Evolutionary conservation across 2,113 vertebrate species (phyloP).

Genomic region (Motacilla tschutschensis): DNA sequence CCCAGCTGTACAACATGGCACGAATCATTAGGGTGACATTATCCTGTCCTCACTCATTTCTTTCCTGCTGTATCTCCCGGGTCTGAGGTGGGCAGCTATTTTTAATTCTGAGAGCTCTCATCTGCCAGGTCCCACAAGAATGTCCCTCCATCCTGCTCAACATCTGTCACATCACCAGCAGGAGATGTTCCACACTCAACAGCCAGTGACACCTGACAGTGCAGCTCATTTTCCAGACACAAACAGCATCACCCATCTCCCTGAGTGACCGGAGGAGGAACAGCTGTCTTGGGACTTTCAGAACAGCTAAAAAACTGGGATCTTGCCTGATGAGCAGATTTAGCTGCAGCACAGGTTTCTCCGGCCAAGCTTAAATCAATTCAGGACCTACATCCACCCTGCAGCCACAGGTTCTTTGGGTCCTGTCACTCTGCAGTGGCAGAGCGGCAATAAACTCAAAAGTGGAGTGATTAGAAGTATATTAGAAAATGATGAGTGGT

Average conservation of each 20-base stretch:
- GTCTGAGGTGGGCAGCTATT: background rate
- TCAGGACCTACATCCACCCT: background rate
- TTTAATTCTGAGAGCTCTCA: conserved; percentile 28
- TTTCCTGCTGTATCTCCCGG: background rate
- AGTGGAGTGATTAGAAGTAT: background rate
- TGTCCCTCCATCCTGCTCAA: background rate
- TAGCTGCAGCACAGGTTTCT: background rate
- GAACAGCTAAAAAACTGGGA: background rate
- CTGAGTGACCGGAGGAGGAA: background rate
- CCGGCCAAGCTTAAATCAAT: background rate
- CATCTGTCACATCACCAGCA: conserved; percentile 18
- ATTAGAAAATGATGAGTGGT: conserved; percentile 25
- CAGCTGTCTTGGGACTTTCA: background rate
- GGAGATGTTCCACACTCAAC: background rate
- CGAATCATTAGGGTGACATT: conserved; percentile 16
- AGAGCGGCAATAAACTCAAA: conserved; percentile 15
- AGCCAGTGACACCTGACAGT: background rate
- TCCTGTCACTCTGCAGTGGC: background rate
- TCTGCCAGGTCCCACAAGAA: background rate
- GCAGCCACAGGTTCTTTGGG: background rate
- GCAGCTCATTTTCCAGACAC: background rate
- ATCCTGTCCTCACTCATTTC: conserved; percentile 8
- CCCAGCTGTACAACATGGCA: background rate
- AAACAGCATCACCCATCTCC: background rate
- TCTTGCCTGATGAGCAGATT: background rate